Evolutionary conservation across 2,113 vertebrate genomes (phyloP).

Genomic region (Aspidoscelis tigris): DNA sequence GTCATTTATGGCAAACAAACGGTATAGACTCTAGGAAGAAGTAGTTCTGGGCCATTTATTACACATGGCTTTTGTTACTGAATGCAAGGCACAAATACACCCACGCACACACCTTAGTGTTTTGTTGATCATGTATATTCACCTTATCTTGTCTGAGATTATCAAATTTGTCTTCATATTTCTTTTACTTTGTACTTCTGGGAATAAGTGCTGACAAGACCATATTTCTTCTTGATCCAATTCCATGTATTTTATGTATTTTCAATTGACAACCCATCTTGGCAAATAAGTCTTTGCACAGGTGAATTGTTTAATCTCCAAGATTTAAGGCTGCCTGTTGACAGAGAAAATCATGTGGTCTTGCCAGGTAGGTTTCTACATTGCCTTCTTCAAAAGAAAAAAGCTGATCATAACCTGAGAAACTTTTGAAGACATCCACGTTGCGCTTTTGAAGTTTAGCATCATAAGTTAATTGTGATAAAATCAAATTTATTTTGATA

Average conservation of each 20-base stretch:
- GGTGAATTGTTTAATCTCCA: neutral
- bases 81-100: neutral
- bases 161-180: constrained; percentile 45
- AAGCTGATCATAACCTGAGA: neutral
- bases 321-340: neutral
- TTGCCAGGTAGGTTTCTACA: neutral
- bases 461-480: too few species aligned
- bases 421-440: neutral
- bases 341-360: neutral
- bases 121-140: constrained; percentile 40
- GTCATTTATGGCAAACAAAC: constrained; percentile 23
- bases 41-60: constrained; percentile 54
- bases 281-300: neutral
- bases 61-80: constrained; percentile 24
- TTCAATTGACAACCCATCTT: neutral
- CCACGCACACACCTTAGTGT: neutral
- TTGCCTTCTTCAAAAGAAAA: neutral
- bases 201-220: constrained; percentile 5
- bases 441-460: too few species aligned
- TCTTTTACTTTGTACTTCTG: constrained; percentile 39
- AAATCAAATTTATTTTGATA: too few species aligned
- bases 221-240: neutral
- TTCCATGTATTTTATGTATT: constrained; percentile 35
- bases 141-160: constrained; percentile 13
- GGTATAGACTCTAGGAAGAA: too few species aligned